Evolutionary conservation across 2,888 invertebrate genomes (phyloP).

Genomic region (Quadriops clusia): DNA sequence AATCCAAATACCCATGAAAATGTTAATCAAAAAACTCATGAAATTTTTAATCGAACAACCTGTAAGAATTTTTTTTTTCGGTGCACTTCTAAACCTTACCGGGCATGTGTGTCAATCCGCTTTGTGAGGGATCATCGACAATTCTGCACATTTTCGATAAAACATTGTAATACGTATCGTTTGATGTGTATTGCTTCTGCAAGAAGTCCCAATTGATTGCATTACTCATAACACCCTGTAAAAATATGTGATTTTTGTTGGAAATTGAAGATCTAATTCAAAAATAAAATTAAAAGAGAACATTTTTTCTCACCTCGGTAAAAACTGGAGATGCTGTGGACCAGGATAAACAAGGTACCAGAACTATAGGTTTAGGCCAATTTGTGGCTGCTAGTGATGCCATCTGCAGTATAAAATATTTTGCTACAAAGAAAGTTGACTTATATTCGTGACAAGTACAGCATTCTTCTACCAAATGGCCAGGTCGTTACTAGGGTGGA

Average conservation of each 20-base stretch:
- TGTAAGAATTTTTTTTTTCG: too few species aligned
- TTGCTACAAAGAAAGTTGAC: too few species aligned
- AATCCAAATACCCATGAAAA: too few species aligned
- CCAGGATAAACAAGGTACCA: conserved; percentile 95
- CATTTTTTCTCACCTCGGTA: conserved; percentile 52
- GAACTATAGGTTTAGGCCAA: conserved; percentile 86
- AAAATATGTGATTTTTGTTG: conserved; percentile 18
- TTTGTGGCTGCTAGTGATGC: conserved; percentile 92
- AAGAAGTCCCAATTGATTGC: conserved; percentile 90
- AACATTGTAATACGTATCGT: conserved; percentile 68
- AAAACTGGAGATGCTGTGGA: conserved; percentile 94
- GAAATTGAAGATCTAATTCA: conserved; percentile 1
- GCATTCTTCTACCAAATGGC: too few species aligned
- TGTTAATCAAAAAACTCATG: too few species aligned
- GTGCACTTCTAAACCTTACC: conserved; percentile 8
- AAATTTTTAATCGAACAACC: too few species aligned
- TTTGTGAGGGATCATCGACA: conserved; percentile 49
- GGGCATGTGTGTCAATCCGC: conserved; percentile 15
- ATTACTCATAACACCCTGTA: conserved; percentile 86
- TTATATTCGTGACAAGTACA: too few species aligned
- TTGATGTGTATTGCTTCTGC: conserved; percentile 75
- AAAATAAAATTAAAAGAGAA: background rate
- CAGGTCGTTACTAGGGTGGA: too few species aligned
- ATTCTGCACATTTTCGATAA: conserved; percentile 79
- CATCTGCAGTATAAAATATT: too few species aligned